Evolutionary conservation across 2,888 invertebrate species (phyloP).

Genomic region (Melangyna quadrimaculata): DNA sequence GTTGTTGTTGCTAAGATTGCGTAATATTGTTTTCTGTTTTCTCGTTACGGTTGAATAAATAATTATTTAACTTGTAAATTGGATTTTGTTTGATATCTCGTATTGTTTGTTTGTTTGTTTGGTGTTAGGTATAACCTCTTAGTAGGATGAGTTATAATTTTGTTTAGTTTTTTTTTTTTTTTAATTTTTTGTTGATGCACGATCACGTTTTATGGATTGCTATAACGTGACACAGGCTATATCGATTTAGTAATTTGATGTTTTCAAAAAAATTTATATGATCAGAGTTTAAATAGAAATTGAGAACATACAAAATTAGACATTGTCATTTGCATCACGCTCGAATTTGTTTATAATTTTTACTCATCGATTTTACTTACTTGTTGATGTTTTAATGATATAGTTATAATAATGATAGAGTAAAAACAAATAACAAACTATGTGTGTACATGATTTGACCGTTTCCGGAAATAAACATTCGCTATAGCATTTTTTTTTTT

Average conservation of each 20-base stretch:
- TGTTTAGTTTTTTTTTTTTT: background rate
- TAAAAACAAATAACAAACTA: background rate
- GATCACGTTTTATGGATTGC: slow-evolving; percentile 53
- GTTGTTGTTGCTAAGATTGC: slow-evolving; percentile 5
- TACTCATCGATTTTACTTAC: slow-evolving; percentile 23
- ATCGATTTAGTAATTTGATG: slow-evolving; percentile 45
- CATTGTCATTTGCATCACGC: slow-evolving; percentile 51
- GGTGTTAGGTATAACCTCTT: background rate
- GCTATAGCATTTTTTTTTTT: too few relatives aligned
- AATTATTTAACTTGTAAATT: slow-evolving; percentile 52
- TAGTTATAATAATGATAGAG: slow-evolving; percentile 38
- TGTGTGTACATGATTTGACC: background rate
- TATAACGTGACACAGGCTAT: slow-evolving; percentile 44
- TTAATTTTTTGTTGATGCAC: slow-evolving; percentile 20
- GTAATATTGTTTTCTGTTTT: slow-evolving; percentile 34
- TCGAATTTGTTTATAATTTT: background rate
- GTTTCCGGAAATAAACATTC: background rate
- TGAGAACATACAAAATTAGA: background rate
- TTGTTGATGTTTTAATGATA: slow-evolving; percentile 12
- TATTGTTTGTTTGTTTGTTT: slow-evolving; percentile 23
- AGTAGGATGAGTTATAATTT: slow-evolving; percentile 44
- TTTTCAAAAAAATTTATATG: slow-evolving; percentile 15
- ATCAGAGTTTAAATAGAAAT: slow-evolving; percentile 13
- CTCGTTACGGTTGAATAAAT: slow-evolving; percentile 43
- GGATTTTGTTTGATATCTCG: slow-evolving; percentile 37